phyloP scores from a whole-genome alignment of 2,797 vertebrate genomes.

The Tapera naevia region DNA sequence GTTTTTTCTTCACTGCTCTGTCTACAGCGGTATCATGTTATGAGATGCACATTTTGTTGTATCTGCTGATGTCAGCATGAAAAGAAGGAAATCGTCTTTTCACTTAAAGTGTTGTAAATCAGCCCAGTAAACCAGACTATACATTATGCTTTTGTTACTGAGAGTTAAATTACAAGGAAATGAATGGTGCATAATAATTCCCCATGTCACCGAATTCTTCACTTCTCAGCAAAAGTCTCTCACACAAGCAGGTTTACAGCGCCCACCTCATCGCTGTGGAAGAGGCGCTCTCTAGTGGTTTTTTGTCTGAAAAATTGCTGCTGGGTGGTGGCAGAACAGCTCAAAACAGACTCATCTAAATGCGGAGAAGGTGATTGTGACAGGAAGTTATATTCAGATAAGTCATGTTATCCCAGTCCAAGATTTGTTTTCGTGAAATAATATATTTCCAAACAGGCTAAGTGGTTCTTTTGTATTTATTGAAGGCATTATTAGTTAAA shows the following conservation, averaged over 20 bases:
- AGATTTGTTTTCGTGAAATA: neutral
- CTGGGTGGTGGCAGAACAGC: neutral
- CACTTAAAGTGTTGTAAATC: constrained; percentile 73
- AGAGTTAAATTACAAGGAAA: constrained; percentile 78
- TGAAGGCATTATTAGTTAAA: neutral
- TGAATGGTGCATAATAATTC: constrained; percentile 75
- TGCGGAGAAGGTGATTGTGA: neutral
- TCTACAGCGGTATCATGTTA: neutral
- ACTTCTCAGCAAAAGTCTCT: constrained; percentile 46
- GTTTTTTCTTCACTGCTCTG: neutral
- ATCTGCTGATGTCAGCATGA: constrained; percentile 71
- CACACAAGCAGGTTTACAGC: neutral
- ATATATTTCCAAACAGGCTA: neutral
- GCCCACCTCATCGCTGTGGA: neutral
- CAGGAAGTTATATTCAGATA: neutral
- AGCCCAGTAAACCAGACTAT: constrained; percentile 67
- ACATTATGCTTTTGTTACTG: constrained; percentile 72
- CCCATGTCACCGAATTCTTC: constrained; percentile 62
- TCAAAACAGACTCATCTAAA: neutral
- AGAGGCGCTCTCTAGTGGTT: constrained; percentile 72
- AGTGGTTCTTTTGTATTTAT: neutral
- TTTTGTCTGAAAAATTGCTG: neutral
- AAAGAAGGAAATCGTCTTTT: constrained; percentile 65
- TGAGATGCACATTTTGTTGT: constrained; percentile 30
- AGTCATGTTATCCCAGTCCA: neutral